Evolutionary conservation across 2,888 invertebrate genomes (phyloP), one percentile per base, ranked within the genome.

Genomic region (Nudaria mundana): DNA sequence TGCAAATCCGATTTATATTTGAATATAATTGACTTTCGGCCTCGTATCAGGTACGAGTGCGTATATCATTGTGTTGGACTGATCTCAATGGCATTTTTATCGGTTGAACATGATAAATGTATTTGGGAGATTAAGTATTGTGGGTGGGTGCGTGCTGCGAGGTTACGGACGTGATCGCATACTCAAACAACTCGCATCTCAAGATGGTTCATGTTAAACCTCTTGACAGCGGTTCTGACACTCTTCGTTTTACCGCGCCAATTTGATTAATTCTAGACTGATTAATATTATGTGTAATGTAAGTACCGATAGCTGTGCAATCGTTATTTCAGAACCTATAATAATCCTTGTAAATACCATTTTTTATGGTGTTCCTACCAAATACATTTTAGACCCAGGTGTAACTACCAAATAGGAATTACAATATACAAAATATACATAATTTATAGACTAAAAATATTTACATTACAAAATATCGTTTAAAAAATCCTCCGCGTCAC

Each of bases 1-100:
- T 71, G 86, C 87, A 86, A 88, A 88, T 88, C 87, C 83, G 87
- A 86, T 88, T 88, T 86, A 81, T 85, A 88, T 88, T 88, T 86
- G 86, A 88, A 88, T 88, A 87, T 88, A 87, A 88, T 88, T 85
- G 87, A 87, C 82, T 86, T 81, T 80, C 79, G 76, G 82, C 74
- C 80, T 68, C 76, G 68, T 71, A 79, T 83, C 86, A 78, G 83
- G 85, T 84, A 83, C 72, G 63, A 68, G 73, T 64, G 75, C 74
- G 71, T 73, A 81, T 77, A 72, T 71, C 73, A 82, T 87, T 87
- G 87, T 87, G 69, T 78, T 59, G 67, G 76, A 64, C 78, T 78
- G 78, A 83, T 81, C 84, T 81, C 78, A 79, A 83, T 81, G 83
- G 84, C 71, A 81, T 86, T 85, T 86, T 88, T 86, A 86, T 86